phyloP scores from a whole-genome alignment of 2,113 vertebrate genomes.

The Turnix velox region DNA sequence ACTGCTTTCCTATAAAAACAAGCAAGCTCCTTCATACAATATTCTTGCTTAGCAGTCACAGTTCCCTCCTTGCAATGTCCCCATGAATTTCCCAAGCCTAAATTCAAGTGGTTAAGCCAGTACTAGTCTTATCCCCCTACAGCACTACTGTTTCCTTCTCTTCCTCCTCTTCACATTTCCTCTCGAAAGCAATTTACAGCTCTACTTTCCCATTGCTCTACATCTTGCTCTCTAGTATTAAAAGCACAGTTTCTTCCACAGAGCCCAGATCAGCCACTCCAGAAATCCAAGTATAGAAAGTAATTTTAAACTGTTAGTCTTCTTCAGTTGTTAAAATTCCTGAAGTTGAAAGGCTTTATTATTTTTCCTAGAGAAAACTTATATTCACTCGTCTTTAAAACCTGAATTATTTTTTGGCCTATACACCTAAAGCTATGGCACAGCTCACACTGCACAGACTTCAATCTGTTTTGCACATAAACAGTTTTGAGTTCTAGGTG shows the following conservation, averaged over 20 bases:
- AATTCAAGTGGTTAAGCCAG: not conserved
- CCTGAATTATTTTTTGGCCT: not conserved
- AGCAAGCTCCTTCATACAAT: not conserved
- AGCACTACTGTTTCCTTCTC: not conserved
- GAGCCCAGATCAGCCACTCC: not conserved
- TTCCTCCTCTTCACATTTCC: not conserved
- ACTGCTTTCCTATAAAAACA: not conserved
- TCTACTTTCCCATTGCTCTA: not conserved
- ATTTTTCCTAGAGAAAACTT: not conserved
- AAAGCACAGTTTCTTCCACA: not conserved
- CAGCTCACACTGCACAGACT: not conserved
- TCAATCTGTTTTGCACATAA: not conserved
- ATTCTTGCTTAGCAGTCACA: not conserved
- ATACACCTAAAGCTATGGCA: not conserved
- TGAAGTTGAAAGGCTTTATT: fast-evolving
- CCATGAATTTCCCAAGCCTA: not conserved
- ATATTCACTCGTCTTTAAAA: not conserved
- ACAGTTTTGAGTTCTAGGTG: not conserved
- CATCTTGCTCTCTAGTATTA: not conserved
- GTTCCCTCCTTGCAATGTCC: not conserved
- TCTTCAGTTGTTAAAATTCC: not conserved
- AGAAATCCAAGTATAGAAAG: not conserved
- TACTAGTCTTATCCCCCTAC: not conserved
- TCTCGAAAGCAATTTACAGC: not conserved
- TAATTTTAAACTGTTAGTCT: not conserved